phyloP scores from a whole-genome alignment of 2,797 vertebrate species.

The Microctenopoma stevenorrisi region DNA sequence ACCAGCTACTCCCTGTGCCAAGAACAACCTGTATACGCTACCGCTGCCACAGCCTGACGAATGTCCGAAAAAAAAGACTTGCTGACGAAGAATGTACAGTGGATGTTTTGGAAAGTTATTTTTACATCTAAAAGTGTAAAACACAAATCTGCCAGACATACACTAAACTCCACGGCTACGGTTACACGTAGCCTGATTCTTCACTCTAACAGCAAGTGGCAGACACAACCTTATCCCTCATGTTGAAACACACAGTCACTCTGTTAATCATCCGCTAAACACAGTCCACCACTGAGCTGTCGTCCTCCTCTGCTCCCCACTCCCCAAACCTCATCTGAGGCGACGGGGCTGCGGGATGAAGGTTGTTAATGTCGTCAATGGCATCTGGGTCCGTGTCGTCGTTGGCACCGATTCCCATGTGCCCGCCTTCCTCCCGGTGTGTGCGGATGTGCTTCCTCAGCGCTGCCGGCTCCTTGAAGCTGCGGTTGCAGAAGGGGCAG shows the following conservation, averaged over 20 bases:
- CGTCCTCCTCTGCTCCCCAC: slow-evolving; percentile 84
- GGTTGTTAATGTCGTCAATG: slow-evolving; percentile 81
- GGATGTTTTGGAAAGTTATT: slow-evolving; percentile 21
- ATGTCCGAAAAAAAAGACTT: neutral
- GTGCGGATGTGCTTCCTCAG: slow-evolving; percentile 85
- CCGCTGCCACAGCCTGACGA: slow-evolving; percentile 7
- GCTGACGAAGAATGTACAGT: slow-evolving; percentile 36
- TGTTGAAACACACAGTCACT: slow-evolving; percentile 24
- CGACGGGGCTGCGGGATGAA: slow-evolving; percentile 78
- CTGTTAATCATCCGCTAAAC: slow-evolving; percentile 60
- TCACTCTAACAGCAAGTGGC: slow-evolving; percentile 17
- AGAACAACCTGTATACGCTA: slow-evolving; percentile 22
- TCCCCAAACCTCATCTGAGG: slow-evolving; percentile 85
- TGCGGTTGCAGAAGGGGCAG: slow-evolving; percentile 86
- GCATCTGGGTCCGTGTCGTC: slow-evolving; percentile 73
- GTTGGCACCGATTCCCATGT: slow-evolving; percentile 64
- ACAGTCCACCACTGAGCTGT: slow-evolving; percentile 81
- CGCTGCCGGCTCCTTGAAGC: slow-evolving; percentile 84
- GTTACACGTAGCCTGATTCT: slow-evolving; percentile 33
- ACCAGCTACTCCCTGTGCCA: neutral
- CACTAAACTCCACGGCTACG: slow-evolving; percentile 22
- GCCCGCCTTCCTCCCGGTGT: slow-evolving; percentile 81
- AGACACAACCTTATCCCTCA: slow-evolving; percentile 26
- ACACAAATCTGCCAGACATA: slow-evolving; percentile 23
- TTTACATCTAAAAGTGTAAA: slow-evolving; percentile 34